phyloP scores from a whole-genome alignment of 2,888 invertebrate genomes.

The Rhamnusium bicolor region DNA sequence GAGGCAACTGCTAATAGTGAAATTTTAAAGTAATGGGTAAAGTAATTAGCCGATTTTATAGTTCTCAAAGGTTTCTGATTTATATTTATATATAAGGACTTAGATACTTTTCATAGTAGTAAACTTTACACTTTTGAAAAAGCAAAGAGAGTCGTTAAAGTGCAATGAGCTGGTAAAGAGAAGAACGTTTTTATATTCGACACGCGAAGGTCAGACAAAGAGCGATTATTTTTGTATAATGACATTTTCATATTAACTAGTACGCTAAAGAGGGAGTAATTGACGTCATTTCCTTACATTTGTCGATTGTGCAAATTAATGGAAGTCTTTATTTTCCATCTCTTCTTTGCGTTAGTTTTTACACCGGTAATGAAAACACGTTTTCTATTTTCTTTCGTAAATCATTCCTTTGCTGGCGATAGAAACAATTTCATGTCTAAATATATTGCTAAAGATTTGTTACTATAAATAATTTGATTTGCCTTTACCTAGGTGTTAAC shows the following conservation, averaged over 20 bases:
- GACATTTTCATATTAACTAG: constrained; percentile 65
- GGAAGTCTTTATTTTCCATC: constrained; percentile 28
- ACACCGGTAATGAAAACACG: background rate
- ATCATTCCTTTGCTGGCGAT: background rate
- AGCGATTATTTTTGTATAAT: constrained; percentile 62
- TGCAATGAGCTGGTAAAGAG: constrained; percentile 57
- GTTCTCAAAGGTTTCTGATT: no score
- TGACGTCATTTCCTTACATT: constrained; percentile 57
- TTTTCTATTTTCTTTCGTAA: background rate
- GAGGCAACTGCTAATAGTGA: no score
- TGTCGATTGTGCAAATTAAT: constrained; percentile 26
- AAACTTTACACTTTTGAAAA: constrained; percentile 48
- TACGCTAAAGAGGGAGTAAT: constrained; percentile 61
- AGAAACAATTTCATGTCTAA: background rate
- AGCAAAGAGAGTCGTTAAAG: constrained; percentile 58
- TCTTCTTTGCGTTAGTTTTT: constrained; percentile 7
- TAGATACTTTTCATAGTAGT: no score
- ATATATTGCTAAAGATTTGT: no score
- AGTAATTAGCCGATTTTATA: no score
- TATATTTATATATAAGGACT: no score
- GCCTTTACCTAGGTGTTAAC: no score
- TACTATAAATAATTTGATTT: no score
- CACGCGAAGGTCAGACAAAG: constrained; percentile 56
- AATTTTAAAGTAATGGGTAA: no score
- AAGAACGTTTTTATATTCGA: constrained; percentile 41